Evolutionary conservation across 2,797 vertebrate species (phyloP), one percentile per base, ranked within the genome.

Genomic region (Hirundo rustica): DNA sequence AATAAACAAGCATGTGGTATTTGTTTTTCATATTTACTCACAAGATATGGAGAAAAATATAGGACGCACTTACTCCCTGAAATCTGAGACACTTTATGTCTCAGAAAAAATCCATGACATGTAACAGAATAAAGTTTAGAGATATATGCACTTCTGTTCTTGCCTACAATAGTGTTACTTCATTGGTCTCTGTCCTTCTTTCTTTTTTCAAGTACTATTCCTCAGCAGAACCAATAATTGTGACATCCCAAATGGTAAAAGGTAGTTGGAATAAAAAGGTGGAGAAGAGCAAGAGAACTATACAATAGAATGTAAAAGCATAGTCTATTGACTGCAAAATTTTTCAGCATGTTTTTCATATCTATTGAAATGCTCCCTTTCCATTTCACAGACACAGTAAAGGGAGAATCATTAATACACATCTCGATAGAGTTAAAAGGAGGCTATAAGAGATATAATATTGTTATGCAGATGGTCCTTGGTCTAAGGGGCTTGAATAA

Each of bases 401-500:
- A 96, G 20, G 23, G 47, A 34, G 29, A 93, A 44, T 92, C 84
- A 94, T 84, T 78, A 89, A 95, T 89, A 66, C 16, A 20, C 66
- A 74, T 91, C 90, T 86, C 82, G 10, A 3, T 20, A 89, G 96
- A 94, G 54, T 51, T 84, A 79, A 84, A 83, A 92, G 65, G 74
- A 85, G 84, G 36, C 27, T 85, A 8, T 87, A 92, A 81, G 80
- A 97, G 77, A 89, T 86, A 17, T 44, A 96, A 68, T 50, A 89
- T 54, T 95, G 50, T 93, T 82, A 88, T 58, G 42, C 96, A 97
- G 96, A 97, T 97, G 95, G 96, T 54, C 92, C 40, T 94, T 97
- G 91, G 82, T 96, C 95, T 95, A 96, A 84, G 32, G 94, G 91
- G 91, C 87, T 96, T 94, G 94, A 96, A 30, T 71, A 96, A 97